A percentile compares a stretch with the other conserved stretches of the same genome.
These are phyloP conservation scores for Motacilla tschutschensis DNA, from an alignment of 2,113 vertebrate species.

Conservation along the genomic window DNA sequence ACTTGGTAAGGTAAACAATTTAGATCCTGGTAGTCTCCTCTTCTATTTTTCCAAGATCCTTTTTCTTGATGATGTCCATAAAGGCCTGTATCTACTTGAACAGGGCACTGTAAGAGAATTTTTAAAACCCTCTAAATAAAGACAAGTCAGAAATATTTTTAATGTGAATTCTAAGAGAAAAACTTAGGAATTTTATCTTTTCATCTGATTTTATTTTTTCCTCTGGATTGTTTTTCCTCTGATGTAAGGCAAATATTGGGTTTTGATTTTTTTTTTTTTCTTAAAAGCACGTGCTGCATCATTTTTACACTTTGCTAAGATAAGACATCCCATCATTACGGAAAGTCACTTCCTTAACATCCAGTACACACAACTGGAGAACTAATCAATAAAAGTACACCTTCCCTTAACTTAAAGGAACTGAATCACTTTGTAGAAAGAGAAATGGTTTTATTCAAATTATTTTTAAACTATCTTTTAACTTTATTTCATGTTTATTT, in stretches of 20 bases:
- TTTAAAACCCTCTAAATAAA: constrained; percentile 35
- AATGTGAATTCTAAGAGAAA: constrained; percentile 4
- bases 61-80: constrained; percentile 52
- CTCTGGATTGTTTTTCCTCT: not conserved
- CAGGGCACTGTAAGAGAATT: constrained; percentile 73
- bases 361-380: not conserved
- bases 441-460: not conserved
- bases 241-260: not conserved
- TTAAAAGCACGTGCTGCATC: not conserved
- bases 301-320: not conserved
- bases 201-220: not conserved
- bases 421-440: not conserved
- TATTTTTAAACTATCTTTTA: not conserved
- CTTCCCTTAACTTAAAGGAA: not conserved
- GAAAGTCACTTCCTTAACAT: not conserved
- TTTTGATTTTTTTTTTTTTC: not conserved
- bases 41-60: constrained; percentile 41
- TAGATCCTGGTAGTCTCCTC: constrained; percentile 49
- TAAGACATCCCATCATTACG: not conserved
- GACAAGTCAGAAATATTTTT: constrained; percentile 22
- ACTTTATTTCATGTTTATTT: not conserved
- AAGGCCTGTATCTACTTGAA: constrained; percentile 47
- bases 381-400: not conserved
- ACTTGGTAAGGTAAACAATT: constrained; percentile 51
- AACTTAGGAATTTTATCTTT: not conserved